Percentiles rank a stretch among this genome's conserved stretches.
Evolutionary conservation across 1,140 invertebrate species (phyloP).

Genomic region (Bathynomus jamesi): DNA sequence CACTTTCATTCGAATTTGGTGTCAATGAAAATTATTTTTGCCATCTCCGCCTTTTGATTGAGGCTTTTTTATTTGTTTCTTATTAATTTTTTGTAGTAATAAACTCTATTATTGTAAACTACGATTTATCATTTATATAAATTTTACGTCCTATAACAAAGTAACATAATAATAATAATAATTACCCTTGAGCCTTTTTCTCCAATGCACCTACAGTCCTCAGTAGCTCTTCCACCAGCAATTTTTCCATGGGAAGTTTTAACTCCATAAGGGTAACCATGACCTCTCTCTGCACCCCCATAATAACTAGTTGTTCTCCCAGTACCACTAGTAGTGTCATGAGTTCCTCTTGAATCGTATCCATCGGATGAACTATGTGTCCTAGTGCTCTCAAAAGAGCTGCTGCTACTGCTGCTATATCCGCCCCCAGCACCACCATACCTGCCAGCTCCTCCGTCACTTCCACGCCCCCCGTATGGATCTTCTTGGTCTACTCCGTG

Average conservation of each 20-base stretch:
- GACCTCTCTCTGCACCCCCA: constrained; percentile 5
- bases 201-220: constrained; percentile 79
- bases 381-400: too few relatives aligned
- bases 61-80: too few relatives aligned
- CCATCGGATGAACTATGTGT: too few relatives aligned
- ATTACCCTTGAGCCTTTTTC: constrained; percentile 80
- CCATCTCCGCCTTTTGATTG: too few relatives aligned
- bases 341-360: background rate
- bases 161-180: background rate
- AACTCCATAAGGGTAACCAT: background rate
- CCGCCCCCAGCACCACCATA: constrained; percentile 41
- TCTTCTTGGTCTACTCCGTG: background rate
- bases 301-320: background rate
- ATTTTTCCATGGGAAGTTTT: constrained; percentile 2
- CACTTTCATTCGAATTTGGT: background rate
- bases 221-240: constrained; percentile 43
- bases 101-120: too few relatives aligned
- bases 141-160: too few relatives aligned
- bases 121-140: too few relatives aligned
- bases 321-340: constrained; percentile 7
- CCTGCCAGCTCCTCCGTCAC: constrained; percentile 38
- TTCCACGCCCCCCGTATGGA: constrained; percentile 7
- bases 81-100: too few relatives aligned
- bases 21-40: background rate
- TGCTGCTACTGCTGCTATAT: background rate